Evolutionary conservation across 1,140 invertebrate genomes (phyloP).

Genomic region (Solen grandis): DNA sequence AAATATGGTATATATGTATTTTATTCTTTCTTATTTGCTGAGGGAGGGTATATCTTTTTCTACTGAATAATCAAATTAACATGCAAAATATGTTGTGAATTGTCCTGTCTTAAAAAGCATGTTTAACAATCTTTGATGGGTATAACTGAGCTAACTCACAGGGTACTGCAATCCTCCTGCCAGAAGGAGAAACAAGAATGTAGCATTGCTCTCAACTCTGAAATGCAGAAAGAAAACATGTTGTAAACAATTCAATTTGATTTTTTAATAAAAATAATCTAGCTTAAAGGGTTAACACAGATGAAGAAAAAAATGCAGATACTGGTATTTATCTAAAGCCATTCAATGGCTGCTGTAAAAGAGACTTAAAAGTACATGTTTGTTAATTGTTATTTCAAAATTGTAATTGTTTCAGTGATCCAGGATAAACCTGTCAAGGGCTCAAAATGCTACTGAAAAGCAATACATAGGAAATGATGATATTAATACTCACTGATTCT

Average conservation of each 20-base stretch:
- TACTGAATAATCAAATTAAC: no score
- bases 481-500: slow-evolving; percentile 81
- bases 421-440: background rate
- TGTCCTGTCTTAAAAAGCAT: no score
- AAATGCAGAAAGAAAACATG: background rate
- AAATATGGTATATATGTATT: no score
- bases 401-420: background rate
- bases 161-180: slow-evolving; percentile 47
- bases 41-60: no score
- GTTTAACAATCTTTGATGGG: no score
- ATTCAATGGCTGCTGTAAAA: no score
- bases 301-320: no score
- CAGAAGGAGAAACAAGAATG: slow-evolving; percentile 36
- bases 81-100: no score
- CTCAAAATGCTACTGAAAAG: background rate
- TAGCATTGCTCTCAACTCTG: slow-evolving; percentile 20
- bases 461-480: background rate
- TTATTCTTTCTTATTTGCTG: no score
- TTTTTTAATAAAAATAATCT: background rate
- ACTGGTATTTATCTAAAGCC: no score
- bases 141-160: slow-evolving; percentile 31
- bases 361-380: background rate
- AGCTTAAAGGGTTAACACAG: background rate
- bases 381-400: background rate
- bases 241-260: background rate